Evolutionary conservation across 2,113 vertebrate genomes (phyloP).

Genomic region (Thamnaconus septentrionalis): DNA sequence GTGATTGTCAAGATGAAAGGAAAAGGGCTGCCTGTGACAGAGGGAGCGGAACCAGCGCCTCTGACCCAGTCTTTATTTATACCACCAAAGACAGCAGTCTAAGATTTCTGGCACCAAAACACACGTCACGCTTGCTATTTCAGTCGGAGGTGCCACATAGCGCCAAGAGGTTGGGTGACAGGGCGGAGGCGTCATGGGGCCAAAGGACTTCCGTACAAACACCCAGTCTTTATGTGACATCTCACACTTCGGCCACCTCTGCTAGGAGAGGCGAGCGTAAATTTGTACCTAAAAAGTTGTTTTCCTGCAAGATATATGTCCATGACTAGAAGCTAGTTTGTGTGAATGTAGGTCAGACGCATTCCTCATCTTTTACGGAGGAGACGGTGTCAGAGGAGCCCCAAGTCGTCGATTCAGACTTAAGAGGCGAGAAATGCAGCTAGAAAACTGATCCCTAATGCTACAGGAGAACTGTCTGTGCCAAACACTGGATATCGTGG

Average conservation of each 20-base stretch:
- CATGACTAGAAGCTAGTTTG: conserved; percentile 10
- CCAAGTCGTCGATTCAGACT: conserved; percentile 38
- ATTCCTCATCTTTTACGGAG: conserved; percentile 17
- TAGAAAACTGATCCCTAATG: conserved; percentile 29
- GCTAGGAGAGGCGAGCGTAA: conserved; percentile 1
- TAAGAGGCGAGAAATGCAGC: conserved; percentile 54
- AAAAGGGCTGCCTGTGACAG: conserved; percentile 25
- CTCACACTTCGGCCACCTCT: conserved; percentile 35
- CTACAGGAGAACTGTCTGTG: neutral
- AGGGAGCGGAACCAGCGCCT: conserved; percentile 21
- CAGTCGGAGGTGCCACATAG: conserved; percentile 71
- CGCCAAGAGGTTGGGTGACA: conserved; percentile 64
- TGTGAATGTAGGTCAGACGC: neutral
- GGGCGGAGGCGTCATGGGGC: conserved; percentile 54
- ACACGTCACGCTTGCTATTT: conserved; percentile 76
- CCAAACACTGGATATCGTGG: conserved; percentile 16
- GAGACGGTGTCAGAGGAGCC: conserved; percentile 36
- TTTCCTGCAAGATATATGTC: neutral
- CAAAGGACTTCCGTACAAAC: conserved; percentile 49
- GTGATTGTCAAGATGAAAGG: conserved; percentile 28
- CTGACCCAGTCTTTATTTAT: conserved; percentile 62
- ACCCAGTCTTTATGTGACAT: conserved; percentile 40
- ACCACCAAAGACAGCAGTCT: conserved; percentile 65
- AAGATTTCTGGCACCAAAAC: conserved; percentile 82
- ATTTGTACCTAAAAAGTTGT: neutral